Percentiles rank a stretch among this genome's conserved stretches.
Evolutionary conservation across 1,140 invertebrate genomes (phyloP).

Genomic region (Pissodes strobi): DNA sequence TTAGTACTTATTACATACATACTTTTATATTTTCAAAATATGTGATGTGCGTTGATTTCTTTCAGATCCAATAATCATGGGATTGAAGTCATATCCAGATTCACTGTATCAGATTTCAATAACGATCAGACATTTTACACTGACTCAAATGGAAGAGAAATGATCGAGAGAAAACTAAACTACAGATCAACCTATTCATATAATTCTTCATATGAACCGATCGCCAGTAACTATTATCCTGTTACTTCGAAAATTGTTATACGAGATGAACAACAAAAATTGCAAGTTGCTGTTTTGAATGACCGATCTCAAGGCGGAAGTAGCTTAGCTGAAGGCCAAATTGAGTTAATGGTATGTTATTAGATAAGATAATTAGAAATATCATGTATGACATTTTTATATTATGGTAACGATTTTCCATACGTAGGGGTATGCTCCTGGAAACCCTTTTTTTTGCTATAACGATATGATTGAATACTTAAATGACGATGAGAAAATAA

Average conservation of each 20-base stretch:
- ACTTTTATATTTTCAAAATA: constrained; percentile 1
- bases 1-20: too few species aligned
- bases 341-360: constrained; percentile 78
- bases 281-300: constrained; percentile 66
- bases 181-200: constrained; percentile 73
- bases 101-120: constrained; percentile 57
- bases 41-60: too few species aligned
- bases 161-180: constrained; percentile 67
- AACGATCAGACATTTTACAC: constrained; percentile 66
- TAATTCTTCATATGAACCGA: constrained; percentile 68
- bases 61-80: constrained; percentile 57
- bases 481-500: too few species aligned
- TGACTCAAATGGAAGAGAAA: constrained; percentile 72
- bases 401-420: too few species aligned
- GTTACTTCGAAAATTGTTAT: constrained; percentile 76
- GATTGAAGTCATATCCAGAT: constrained; percentile 62
- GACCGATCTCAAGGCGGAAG: constrained; percentile 84
- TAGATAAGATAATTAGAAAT: background rate
- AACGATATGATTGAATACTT: too few species aligned
- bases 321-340: constrained; percentile 71
- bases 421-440: too few species aligned
- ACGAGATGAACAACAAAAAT: constrained; percentile 50
- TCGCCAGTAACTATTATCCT: constrained; percentile 91
- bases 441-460: too few species aligned
- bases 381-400: too few species aligned